Conservation (phyloP, 2,113 vertebrate genomes). For the Struthidea cinerea region DNA sequence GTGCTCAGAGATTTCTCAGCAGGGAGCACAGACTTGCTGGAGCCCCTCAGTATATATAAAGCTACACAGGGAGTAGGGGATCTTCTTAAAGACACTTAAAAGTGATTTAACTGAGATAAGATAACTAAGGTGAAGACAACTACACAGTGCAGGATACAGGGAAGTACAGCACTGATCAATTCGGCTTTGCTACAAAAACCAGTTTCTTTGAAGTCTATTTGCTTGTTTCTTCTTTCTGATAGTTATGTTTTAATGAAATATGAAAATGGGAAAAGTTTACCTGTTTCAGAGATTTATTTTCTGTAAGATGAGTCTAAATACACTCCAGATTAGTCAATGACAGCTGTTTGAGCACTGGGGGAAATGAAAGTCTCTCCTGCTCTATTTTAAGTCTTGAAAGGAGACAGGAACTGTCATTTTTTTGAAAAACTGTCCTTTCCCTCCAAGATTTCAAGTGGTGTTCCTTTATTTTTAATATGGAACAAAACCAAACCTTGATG, state of each 20-base stretch:
- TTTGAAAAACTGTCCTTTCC: not conserved
- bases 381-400: not conserved
- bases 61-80: not conserved
- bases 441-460: not conserved
- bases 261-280: not conserved
- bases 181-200: not conserved
- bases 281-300: not conserved
- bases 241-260: not conserved
- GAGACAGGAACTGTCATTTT: not conserved
- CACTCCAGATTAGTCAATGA: not conserved
- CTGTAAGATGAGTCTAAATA: not conserved
- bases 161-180: not conserved
- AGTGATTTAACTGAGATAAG: not conserved
- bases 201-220: not conserved
- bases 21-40: not conserved
- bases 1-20: not conserved
- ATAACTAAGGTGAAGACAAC: not conserved
- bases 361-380: not conserved
- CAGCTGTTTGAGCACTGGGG: not conserved
- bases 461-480: not conserved
- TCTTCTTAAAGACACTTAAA: not conserved
- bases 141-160: not conserved
- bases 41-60: not conserved
- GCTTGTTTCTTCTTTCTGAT: not conserved
- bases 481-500: not conserved